Percentiles rank a stretch among this genome's conserved stretches.
These are phyloP conservation scores for Apodemia duryi DNA, from an alignment of 2,888 invertebrate genomes.

Conservation along the genomic window DNA sequence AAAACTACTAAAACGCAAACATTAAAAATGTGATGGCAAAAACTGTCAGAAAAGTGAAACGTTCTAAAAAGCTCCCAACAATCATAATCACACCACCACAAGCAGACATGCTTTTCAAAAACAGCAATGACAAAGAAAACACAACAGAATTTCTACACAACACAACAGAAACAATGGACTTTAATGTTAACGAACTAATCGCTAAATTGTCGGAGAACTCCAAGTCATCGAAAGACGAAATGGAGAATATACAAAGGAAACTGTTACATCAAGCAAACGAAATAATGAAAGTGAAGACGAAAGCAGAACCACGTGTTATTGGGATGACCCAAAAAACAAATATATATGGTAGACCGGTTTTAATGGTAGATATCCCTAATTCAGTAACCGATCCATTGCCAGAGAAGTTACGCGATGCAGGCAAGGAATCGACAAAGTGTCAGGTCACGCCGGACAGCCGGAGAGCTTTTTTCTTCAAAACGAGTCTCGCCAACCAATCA, in stretches of 20 bases:
- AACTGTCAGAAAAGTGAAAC: slow-evolving; percentile 86
- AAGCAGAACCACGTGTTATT: slow-evolving; percentile 56
- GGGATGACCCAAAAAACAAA: slow-evolving; percentile 55
- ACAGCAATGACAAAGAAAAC: slow-evolving; percentile 43
- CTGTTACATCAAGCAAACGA: slow-evolving; percentile 69
- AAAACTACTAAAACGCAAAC: slow-evolving; percentile 3
- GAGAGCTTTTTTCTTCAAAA: slow-evolving; percentile 81
- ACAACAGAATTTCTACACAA: slow-evolving; percentile 31
- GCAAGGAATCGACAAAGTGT: slow-evolving; percentile 66
- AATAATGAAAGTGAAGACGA: slow-evolving; percentile 70
- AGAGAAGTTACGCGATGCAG: slow-evolving; percentile 63
- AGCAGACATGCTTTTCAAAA: slow-evolving; percentile 61
- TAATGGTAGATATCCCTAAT: slow-evolving; percentile 37
- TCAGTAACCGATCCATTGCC: slow-evolving; percentile 68
- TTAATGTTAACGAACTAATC: slow-evolving; percentile 66
- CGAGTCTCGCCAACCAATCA: slow-evolving; percentile 75
- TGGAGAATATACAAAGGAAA: slow-evolving; percentile 66
- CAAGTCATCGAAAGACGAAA: slow-evolving; percentile 64
- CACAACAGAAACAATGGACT: slow-evolving; percentile 49
- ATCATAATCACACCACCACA: slow-evolving; percentile 60
- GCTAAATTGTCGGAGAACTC: slow-evolving; percentile 69
- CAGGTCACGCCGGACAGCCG: slow-evolving; percentile 66
- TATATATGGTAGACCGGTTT: slow-evolving; percentile 53
- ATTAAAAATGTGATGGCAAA: slow-evolving; percentile 83
- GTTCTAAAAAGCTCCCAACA: slow-evolving; percentile 62